Base-by-base conservation (phyloP, 2,888 invertebrate species). In the Coelopa pilipes region DNA sequence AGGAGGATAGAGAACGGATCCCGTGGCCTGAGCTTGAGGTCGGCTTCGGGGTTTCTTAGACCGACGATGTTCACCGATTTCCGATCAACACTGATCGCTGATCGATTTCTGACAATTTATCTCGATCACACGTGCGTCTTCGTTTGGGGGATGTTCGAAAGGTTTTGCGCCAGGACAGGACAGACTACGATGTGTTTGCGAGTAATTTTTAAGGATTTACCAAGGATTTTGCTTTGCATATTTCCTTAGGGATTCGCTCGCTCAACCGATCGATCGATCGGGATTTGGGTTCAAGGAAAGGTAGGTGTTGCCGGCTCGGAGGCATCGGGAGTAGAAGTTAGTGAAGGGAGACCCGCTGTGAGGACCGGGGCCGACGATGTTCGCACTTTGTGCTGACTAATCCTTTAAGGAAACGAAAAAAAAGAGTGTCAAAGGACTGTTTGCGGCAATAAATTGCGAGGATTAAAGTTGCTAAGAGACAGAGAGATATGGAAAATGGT, bases 201-300 rank as follows among this genome's bases (percentile, higher is more conserved):
- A 34, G 45, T 62, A 45, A 62, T 45, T 62, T 62, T 62, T 45
- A 62, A 62, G 62, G n/a, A 60, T 34, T 60, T 60, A 34, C 34
- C 1, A 5, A 13, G 45, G 15, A 62, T 19, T 13, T 15, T 53
- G 53, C n/a, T 53, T 53, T 15, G 34, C 15, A 60, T 62, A 34
- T 62, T 62, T 62, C 34, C 11, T 45, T 15, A n/a, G n/a, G 62
- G 9, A 62, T 45, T 57, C 15, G 45, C 15, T 24, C 13, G 21
- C 17, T 24, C n/a, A n/a, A n/a, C n/a, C n/a, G 21, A 59, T 12
- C 11, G 57, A 59, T 59, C n/a, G 13, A 59, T 11, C 12, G 13
- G 57, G 53, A 53, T 5, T 53, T 15, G 10, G 57, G 53, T 53
- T 15, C 2, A 57, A 3, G 13, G 13, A 24, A n/a, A 62, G 34